Percentiles rank a stretch among this genome's conserved stretches.
Conservation (phyloP, 2,888 invertebrate species). For the Trachelus stipa region DNA sequence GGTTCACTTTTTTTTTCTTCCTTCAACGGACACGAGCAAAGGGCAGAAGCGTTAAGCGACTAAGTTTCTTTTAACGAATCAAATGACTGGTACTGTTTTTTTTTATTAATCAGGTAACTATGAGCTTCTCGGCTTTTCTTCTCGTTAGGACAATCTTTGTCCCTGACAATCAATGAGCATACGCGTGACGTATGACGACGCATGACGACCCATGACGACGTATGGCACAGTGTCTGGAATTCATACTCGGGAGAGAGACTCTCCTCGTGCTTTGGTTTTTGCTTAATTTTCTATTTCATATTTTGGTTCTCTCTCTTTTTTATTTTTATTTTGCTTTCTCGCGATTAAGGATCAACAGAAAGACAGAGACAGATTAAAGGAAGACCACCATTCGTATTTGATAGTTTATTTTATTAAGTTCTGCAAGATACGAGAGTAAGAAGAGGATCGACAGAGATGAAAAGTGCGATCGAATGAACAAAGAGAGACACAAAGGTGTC, state of each 20-base stretch:
- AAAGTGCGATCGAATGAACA: not conserved
- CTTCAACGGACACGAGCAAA: too few species aligned
- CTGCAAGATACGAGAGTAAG: constrained; percentile 28
- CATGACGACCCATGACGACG: constrained; percentile 6
- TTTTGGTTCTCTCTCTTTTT: constrained; percentile 22
- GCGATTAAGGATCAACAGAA: constrained; percentile 12
- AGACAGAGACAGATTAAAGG: constrained; percentile 26
- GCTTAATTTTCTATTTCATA: constrained; percentile 25
- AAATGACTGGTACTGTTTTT: too few species aligned
- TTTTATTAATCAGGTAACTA: too few species aligned
- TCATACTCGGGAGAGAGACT: too few species aligned
- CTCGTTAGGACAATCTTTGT: too few species aligned
- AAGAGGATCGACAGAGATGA: constrained; percentile 7
- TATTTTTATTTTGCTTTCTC: constrained; percentile 10
- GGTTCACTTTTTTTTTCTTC: not conserved
- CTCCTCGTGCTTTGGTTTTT: constrained; percentile 1
- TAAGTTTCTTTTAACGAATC: too few species aligned
- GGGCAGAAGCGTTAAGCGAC: too few species aligned
- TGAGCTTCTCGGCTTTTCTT: too few species aligned
- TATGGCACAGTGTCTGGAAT: constrained; percentile 21
- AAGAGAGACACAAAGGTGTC: too few species aligned
- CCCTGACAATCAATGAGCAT: too few species aligned
- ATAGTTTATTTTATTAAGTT: constrained; percentile 32
- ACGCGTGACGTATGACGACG: not conserved
- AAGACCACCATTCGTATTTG: constrained; percentile 33